Evolutionary conservation across 2,797 vertebrate species (phyloP).

Genomic region (Notolabrus celidotus): DNA sequence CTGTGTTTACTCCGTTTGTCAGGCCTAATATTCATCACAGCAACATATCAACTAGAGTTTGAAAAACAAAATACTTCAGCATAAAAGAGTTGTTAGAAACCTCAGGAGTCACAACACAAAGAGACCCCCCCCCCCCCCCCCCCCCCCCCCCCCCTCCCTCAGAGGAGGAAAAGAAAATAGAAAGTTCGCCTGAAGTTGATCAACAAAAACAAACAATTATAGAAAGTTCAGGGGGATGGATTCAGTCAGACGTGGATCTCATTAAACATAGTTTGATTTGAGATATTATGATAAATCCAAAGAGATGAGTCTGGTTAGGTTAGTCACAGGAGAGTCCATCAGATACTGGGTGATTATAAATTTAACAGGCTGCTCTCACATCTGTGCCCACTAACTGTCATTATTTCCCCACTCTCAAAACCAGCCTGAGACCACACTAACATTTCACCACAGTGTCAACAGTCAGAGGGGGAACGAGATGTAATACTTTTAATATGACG

Average conservation of each 20-base stretch:
- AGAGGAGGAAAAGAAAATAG: not conserved
- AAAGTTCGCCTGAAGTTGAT: slow-evolving; percentile 3
- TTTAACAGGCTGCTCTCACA: too few relatives aligned
- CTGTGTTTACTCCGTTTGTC: slow-evolving; percentile 10
- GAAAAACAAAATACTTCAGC: not conserved
- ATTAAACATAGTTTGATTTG: not conserved
- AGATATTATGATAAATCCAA: not conserved
- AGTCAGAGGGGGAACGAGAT: too few relatives aligned
- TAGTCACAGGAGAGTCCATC: too few relatives aligned
- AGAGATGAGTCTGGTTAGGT: not conserved
- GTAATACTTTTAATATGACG: too few relatives aligned
- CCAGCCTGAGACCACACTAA: too few relatives aligned
- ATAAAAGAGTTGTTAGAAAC: not conserved
- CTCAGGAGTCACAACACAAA: not conserved
- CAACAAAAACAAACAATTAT: slow-evolving; percentile 1
- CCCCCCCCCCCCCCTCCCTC: too few relatives aligned
- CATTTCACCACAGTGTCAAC: too few relatives aligned
- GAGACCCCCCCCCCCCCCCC: not conserved
- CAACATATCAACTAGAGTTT: not conserved
- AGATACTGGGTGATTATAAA: too few relatives aligned
- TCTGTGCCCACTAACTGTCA: too few relatives aligned
- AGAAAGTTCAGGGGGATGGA: slow-evolving; percentile 1
- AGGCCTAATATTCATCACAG: not conserved
- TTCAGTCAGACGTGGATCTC: not conserved
- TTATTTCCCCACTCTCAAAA: too few relatives aligned